A percentile compares a stretch with the other conserved stretches of the same genome.
phyloP scores from a whole-genome alignment of 1,140 invertebrate species.

The Hestina assimilis region DNA sequence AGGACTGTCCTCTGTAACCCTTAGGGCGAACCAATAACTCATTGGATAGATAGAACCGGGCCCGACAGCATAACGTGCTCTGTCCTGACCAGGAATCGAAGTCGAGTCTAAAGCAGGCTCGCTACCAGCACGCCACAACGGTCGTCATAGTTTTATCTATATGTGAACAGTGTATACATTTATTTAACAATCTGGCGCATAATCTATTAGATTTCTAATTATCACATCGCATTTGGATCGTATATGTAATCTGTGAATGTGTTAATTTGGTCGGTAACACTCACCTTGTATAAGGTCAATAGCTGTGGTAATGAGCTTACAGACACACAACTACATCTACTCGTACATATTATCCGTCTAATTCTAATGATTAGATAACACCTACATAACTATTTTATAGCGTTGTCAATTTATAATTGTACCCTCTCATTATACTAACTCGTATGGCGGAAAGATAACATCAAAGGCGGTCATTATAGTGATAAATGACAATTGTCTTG shows the following conservation, averaged over 20 bases:
- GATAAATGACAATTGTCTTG: constrained; percentile 76
- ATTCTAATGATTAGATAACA: constrained; percentile 35
- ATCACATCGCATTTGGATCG: constrained; percentile 30
- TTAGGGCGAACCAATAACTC: too few relatives aligned
- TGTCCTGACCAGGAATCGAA: too few relatives aligned
- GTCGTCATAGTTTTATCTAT: too few relatives aligned
- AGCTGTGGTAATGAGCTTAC: constrained; percentile 38
- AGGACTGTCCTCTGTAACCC: too few relatives aligned
- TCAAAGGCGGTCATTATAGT: constrained; percentile 71
- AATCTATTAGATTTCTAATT: constrained; percentile 33
- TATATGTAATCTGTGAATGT: constrained; percentile 38
- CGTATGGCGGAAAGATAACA: constrained; percentile 63
- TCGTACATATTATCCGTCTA: constrained; percentile 22
- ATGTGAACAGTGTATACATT: too few relatives aligned
- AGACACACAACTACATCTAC: constrained; percentile 29
- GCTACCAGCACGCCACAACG: too few relatives aligned
- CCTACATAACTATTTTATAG: constrained; percentile 22
- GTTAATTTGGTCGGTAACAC: constrained; percentile 43
- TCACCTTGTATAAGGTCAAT: constrained; percentile 60
- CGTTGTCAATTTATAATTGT: constrained; percentile 31
- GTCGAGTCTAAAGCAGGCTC: too few relatives aligned
- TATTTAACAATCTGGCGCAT: constrained; percentile 31
- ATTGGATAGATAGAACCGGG: too few relatives aligned
- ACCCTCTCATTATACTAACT: constrained; percentile 44
- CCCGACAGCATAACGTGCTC: too few relatives aligned